Evolutionary conservation across 2,797 vertebrate genomes (phyloP).

Genomic region (Parotocinclus haroldoi): DNA sequence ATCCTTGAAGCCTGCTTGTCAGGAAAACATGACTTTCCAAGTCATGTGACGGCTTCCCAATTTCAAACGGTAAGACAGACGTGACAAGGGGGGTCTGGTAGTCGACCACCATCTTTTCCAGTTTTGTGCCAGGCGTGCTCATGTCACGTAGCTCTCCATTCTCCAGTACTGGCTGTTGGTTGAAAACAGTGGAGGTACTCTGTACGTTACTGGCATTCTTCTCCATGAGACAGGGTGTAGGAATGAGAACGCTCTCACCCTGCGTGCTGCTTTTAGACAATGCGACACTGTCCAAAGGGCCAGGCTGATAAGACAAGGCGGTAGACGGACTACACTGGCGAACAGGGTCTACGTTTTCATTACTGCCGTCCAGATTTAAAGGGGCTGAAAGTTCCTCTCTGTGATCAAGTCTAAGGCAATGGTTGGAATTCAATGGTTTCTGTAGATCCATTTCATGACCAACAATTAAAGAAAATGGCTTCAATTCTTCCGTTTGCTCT

Average conservation of each 20-base stretch:
- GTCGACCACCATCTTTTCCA: constrained; percentile 12
- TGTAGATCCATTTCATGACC: constrained; percentile 6
- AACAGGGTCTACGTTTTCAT: neutral
- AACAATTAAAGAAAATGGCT: constrained; percentile 5
- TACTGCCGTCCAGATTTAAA: constrained; percentile 3
- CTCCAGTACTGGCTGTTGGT: neutral
- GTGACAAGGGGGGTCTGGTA: constrained; percentile 21
- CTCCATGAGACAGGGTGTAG: neutral
- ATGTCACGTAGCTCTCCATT: constrained; percentile 13
- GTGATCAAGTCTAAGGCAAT: neutral
- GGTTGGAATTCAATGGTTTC: neutral
- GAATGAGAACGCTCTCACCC: constrained; percentile 5
- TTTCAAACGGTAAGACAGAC: constrained; percentile 28
- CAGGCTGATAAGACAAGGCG: neutral
- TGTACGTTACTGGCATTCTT: neutral
- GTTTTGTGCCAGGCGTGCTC: constrained; percentile 1
- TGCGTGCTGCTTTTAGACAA: constrained; percentile 16
- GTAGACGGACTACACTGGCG: neutral
- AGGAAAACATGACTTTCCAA: constrained; percentile 13
- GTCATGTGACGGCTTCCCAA: constrained; percentile 8
- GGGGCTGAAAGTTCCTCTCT: neutral
- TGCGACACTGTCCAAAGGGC: constrained; percentile 3
- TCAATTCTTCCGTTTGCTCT: constrained; percentile 10
- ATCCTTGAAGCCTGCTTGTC: constrained; percentile 14
- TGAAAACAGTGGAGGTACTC: constrained; percentile 5